phyloP scores from a whole-genome alignment of 2,888 invertebrate species.

The Notodromas monacha region DNA sequence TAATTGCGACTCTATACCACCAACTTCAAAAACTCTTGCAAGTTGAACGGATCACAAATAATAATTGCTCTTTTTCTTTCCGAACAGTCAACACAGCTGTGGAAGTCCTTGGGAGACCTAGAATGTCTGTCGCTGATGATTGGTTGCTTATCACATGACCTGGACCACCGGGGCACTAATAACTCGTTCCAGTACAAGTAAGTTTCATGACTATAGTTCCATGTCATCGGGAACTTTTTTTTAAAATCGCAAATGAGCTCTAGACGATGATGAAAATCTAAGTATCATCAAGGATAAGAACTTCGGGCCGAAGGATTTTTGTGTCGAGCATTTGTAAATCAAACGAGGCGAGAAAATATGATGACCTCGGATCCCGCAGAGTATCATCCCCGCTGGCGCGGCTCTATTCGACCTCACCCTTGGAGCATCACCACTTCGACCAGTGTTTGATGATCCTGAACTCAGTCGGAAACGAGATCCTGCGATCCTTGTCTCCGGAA shows the following conservation, averaged over 20 bases:
- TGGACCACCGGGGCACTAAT: conserved; percentile 82
- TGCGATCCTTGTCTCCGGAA: conserved; percentile 22
- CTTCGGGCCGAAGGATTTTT: conserved; percentile 7
- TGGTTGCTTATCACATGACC: conserved; percentile 72
- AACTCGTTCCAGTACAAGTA: conserved; percentile 91
- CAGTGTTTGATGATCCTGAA: conserved; percentile 85
- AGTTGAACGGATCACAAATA: too few relatives aligned
- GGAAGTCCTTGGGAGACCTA: conserved; percentile 64
- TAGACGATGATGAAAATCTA: too few relatives aligned
- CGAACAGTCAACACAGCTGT: conserved; percentile 52
- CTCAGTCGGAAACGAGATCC: neutral
- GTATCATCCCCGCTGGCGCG: conserved; percentile 66
- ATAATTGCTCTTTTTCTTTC: too few relatives aligned
- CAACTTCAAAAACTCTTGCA: too few relatives aligned
- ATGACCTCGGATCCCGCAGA: conserved; percentile 15
- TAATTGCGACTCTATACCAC: too few relatives aligned
- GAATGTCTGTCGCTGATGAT: conserved; percentile 67
- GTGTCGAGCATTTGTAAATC: too few relatives aligned
- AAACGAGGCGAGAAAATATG: neutral
- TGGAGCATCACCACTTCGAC: conserved; percentile 92
- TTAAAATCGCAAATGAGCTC: neutral
- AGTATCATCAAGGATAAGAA: neutral
- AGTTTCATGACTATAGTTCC: conserved; percentile 14
- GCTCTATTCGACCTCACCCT: conserved; percentile 67
- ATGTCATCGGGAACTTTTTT: conserved; percentile 8